Evolutionary conservation across 2,113 vertebrate species (phyloP), one percentile per base, ranked within the genome.

Genomic region (Notechis scutatus): DNA sequence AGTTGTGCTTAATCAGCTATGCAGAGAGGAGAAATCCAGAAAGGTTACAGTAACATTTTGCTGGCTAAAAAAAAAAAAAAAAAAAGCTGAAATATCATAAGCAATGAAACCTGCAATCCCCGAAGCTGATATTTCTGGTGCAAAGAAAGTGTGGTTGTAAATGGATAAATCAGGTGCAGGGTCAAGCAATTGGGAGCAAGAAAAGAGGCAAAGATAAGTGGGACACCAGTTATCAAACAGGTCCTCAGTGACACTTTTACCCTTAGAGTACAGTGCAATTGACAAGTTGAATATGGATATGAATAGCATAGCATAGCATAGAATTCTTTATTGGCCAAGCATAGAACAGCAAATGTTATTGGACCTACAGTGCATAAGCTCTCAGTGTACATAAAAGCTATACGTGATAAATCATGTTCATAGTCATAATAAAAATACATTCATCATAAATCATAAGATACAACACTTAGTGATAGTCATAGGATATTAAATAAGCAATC

Each of bases 1-100:
- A 93, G 55, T 1, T 39, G 59, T 42, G 64, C 91, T 94, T 93
- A 93, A 95, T 96, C 92, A 95, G 89, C 88, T 85, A 1, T 93
- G 23, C 1, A 0, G 88, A 69, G 12, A 50, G 15, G 52, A 95
- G 90, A 92, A 95, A 88, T 88, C 57, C 5, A 87, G 61, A 87
- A 61, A 88, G 85, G 92, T 15, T 92, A 93, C 93, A 91, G 5
- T 15, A 34, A 86, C 91, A 7, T 8, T 1, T 56, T 92, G 5
- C 50, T 39, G n/a, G 21, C 45, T 47, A 6, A 92, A 94, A 50
- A 92, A 0, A 39, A 39, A 39, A 42, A 42, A 42, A 45, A 64
- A 54, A 47, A 52, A 52, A 52, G 45, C 52, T 86, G 5, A 42
- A 81, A 81, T 81, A 81, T 42, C n/a, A 20, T 81, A 81, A 81